Base-by-base conservation (phyloP, 2,113 vertebrate genomes). In the Beaufortia kweichowensis region DNA sequence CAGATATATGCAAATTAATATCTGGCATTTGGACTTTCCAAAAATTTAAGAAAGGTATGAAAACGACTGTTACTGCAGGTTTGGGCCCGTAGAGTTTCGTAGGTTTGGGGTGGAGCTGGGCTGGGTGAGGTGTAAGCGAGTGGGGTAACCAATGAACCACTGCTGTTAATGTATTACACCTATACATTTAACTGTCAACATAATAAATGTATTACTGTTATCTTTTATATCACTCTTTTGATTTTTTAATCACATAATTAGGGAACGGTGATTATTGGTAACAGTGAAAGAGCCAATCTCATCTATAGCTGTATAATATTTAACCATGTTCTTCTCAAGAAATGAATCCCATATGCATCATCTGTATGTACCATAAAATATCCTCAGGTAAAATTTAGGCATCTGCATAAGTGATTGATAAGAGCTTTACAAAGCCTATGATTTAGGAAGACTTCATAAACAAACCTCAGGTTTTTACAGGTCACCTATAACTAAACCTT, bases 21-120 rank as follows among this genome's bases (percentile, higher is more conserved):
- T 84, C 77, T 74, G 79, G 66, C 43, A 53, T 68, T 76, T 28
- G 11, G 61, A 53, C 73, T 73, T 79, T 79, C 60, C 62, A 53
- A 68, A 56, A 72, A 73, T 81, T 79, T 67, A 48, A 0, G 23
- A 12, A 77, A 69, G 76, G 60, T 43, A 78, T 81, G 71, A 78
- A 66, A 53, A 61, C 14, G 74, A 53, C 57, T 77, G 43, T 29
- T 56, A 33, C 26, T 72, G 67, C 82, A 79, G 35, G 82, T 77
- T 59, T 73, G 48, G 77, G 73, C 81, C 15, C 17, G 69, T 41
- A 64, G 17, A 48, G 55, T 68, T 77, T 74, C 24, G 17, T 48
- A n/a, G 62, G 62, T 62, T 29, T 74, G 33, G 19, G 57, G 53
- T 55, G 8, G 62, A 59, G 57, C 24, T 60, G 73, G 56, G 5